phyloP scores from a whole-genome alignment of 2,888 invertebrate genomes.

The Noctua comes region DNA sequence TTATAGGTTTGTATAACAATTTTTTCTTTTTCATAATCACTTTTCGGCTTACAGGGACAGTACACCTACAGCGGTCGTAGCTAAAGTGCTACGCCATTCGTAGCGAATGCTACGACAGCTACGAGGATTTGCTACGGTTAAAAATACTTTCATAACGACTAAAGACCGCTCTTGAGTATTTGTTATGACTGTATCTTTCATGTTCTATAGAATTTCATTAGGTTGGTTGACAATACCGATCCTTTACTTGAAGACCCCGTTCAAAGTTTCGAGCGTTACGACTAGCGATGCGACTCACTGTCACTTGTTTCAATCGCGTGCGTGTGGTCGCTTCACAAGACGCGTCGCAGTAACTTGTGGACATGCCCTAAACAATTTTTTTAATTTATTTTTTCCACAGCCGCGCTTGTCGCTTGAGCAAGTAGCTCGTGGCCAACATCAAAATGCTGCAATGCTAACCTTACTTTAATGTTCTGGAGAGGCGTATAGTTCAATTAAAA shows the following conservation, averaged over 20 bases:
- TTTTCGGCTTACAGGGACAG: neutral
- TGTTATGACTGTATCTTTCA: neutral
- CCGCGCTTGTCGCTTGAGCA: too few relatives aligned
- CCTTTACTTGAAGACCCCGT: neutral
- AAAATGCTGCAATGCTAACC: neutral
- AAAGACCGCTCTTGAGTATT: neutral
- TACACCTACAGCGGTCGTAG: neutral
- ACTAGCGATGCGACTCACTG: neutral
- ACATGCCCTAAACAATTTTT: neutral
- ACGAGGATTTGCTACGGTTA: neutral
- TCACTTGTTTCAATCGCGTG: neutral
- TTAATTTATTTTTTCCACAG: neutral
- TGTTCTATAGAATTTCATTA: neutral
- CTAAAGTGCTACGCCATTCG: slow-evolving; percentile 37
- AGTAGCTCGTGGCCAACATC: neutral
- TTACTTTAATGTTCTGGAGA: slow-evolving; percentile 1
- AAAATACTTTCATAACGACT: neutral
- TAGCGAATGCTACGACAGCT: slow-evolving; percentile 15
- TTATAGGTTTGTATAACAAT: too few relatives aligned
- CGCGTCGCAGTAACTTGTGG: neutral
- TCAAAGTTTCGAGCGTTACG: neutral
- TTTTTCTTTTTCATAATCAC: neutral
- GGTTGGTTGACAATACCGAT: neutral
- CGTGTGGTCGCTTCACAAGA: neutral
- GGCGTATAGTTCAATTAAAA: slow-evolving; percentile 30